Conservation (phyloP, 2,888 invertebrate genomes). For the Tetranychus truncatus region DNA sequence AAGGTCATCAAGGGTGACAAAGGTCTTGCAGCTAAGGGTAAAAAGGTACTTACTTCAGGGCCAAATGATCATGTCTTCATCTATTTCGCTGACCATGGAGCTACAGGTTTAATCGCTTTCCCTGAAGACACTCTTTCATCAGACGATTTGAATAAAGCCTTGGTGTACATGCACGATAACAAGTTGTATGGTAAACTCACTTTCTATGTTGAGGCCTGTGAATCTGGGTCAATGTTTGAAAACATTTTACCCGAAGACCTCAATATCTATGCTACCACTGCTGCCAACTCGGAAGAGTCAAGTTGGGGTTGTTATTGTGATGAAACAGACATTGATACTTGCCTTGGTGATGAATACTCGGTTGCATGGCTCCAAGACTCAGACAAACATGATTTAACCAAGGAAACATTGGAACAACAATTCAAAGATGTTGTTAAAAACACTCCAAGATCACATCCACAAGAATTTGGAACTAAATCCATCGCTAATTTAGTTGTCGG, state of each 20-base stretch:
- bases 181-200: constrained; percentile 38
- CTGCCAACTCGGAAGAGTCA: constrained; percentile 40
- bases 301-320: constrained; percentile 1
- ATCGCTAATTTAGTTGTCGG: constrained; percentile 24
- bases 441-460: constrained; percentile 42
- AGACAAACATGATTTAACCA: constrained; percentile 33
- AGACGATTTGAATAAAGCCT: constrained; percentile 31
- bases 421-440: constrained; percentile 38
- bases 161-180: constrained; percentile 35
- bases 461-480: constrained; percentile 39
- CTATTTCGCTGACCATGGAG: constrained; percentile 45
- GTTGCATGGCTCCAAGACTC: constrained; percentile 42
- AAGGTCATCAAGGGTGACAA: constrained; percentile 40
- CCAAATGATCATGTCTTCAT: constrained; percentile 43
- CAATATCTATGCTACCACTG: constrained; percentile 43
- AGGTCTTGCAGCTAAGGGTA: constrained; percentile 26
- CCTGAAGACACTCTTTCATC: constrained; percentile 35
- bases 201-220: constrained; percentile 44
- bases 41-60: constrained; percentile 32
- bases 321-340: constrained; percentile 30
- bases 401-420: constrained; percentile 39
- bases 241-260: constrained; percentile 37
- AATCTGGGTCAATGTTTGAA: constrained; percentile 45
- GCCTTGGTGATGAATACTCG: constrained; percentile 43
- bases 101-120: constrained; percentile 40